Base-by-base conservation (phyloP, 2,888 invertebrate genomes). In the Craniophora ligustri region DNA sequence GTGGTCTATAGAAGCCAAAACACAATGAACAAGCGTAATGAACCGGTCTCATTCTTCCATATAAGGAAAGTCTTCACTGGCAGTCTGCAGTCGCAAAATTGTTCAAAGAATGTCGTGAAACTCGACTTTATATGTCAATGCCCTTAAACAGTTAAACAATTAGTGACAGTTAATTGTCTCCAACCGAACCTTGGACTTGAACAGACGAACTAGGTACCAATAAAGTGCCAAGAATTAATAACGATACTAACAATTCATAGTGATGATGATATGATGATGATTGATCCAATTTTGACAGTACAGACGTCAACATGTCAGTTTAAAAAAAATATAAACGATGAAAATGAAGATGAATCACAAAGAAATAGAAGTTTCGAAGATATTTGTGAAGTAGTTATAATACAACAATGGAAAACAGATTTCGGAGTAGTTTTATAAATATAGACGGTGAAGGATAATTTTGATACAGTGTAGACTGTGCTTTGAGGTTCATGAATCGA, bases 161-260 rank as follows among this genome's bases (percentile, higher is more conserved):
- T 51, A 58, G 8, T 38, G n/a, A 13, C 31, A 31, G 3, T 19
- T 40, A 39, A 32, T 28, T 44, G 15, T 50, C 15, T 14, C 32
- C n/a, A 65, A 34, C 30, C 11, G 51, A 10, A 2, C 46, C 61
- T 39, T 66, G 38, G 38, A 46, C 45, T 53, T 63, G 53, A 46
- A 2, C 19, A 31, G 42, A 53, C 16, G 21, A 36, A 34, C 41
- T 46, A 60, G 19, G 41, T 42, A 28, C 10, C n/a, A 5, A 2
- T 21, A 8, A 28, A 45, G 19, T 49, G 42, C 19, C 60, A 46
- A 45, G 32, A 41, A 45, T 19, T 7, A 18, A 19, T 15, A 15
- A 35, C 26, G 5, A 11, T 19, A 11, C 19, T 15, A 28, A 8
- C 30, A 14, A 11, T n/a, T 26, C 13, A 11, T 8, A 11, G 11